Evolutionary conservation across 2,888 invertebrate genomes (phyloP).

Genomic region (Stomorhina lunata): DNA sequence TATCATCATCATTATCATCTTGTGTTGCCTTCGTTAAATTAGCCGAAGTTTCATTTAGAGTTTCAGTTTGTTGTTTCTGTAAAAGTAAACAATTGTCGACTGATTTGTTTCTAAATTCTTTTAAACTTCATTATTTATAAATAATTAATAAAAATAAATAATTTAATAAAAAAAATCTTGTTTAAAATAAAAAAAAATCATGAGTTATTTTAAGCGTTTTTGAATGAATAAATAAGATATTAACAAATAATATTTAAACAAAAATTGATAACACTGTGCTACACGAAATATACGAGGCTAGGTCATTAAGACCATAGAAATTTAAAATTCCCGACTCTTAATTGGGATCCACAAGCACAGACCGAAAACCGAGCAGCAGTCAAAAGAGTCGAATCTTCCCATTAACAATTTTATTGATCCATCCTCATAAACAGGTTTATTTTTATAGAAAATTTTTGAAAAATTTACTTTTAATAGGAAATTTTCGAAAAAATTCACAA

Average conservation of each 20-base stretch:
- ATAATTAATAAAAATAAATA: conserved; percentile 9
- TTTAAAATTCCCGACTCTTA: too few relatives aligned
- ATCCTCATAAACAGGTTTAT: too few relatives aligned
- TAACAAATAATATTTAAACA: conserved; percentile 16
- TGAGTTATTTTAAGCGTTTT: conserved; percentile 12
- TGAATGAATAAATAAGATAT: background rate
- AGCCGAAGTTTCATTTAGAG: conserved; percentile 71
- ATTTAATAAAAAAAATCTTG: conserved; percentile 37
- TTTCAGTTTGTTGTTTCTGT: conserved; percentile 78
- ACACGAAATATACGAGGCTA: too few relatives aligned
- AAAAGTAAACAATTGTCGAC: conserved; percentile 81
- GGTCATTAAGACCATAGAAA: too few relatives aligned
- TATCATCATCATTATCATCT: conserved; percentile 43
- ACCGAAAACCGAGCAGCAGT: too few relatives aligned
- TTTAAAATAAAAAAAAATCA: conserved; percentile 21
- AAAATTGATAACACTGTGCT: too few relatives aligned
- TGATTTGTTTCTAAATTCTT: conserved; percentile 75
- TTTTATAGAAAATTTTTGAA: too few relatives aligned
- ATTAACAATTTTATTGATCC: too few relatives aligned
- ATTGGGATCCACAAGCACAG: too few relatives aligned
- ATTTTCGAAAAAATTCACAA: too few relatives aligned
- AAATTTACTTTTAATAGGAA: too few relatives aligned
- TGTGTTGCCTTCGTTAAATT: conserved; percentile 44
- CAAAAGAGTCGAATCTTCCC: too few relatives aligned
- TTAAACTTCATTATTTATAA: conserved; percentile 17